Base-by-base conservation (phyloP, 2,888 invertebrate species). In the Mythimna vitellina region DNA sequence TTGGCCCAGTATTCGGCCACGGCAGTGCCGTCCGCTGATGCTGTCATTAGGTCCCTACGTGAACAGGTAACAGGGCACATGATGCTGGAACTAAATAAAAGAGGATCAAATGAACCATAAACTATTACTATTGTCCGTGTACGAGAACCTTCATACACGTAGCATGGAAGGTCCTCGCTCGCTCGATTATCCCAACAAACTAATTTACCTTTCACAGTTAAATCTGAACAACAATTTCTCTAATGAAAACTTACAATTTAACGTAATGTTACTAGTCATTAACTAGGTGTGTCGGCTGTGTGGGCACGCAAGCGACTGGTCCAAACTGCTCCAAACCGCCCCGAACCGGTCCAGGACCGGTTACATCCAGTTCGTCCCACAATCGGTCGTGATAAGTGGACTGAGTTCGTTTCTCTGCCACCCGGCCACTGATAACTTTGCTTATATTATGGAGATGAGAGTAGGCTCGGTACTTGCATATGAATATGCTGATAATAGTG, bases 311-410 rank as follows among this genome's bases (percentile, higher is more conserved):
- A 80, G 63, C 70, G 51, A 49, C 64, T 61, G 70, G 65, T 63
- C 22, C 51, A 35, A 65, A 60, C 74, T 56, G 62, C 53, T 38
- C 8, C 38, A n/a, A 42, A 51, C 83, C 72, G 73, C 66, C 61
- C 35, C 0, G 65, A 71, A 77, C 87, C 78, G 80, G 85, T 70
- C 65, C 54, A 4, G 29, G 35, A 73, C 86, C 72, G 66, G 82
- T 65, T 35, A 9, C 25, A 35, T 63, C 61, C 78, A 70, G 77
- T 66, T 76, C 65, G 64, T 38, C 69, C 66, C 67, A 68, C 73
- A 70, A 79, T 73, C 86, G 61, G 56, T 65, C 42, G 78, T 70
- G 86, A 82, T 82, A 83, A 80, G 73, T 74, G 66, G 62, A 71
- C 32, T 61, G 57, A 49, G 78, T 82, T 82, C 69, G 76, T 79